Base-by-base conservation (phyloP, 2,888 invertebrate species). In the Caradrina kadenii region DNA sequence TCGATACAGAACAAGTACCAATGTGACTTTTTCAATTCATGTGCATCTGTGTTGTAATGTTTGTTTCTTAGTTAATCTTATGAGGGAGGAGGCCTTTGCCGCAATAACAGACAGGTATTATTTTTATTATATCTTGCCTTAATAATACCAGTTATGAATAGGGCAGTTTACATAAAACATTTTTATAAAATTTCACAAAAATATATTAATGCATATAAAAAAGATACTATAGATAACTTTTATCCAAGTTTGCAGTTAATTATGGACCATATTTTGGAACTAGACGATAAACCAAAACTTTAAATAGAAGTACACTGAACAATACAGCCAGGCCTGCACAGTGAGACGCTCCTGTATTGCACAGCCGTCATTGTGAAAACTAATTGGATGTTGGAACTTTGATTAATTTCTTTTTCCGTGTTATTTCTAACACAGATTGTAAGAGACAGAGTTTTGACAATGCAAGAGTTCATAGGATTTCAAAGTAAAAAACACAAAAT, bases 361-460 rank as follows among this genome's bases (percentile, higher is more conserved):
- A 63, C 62, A 60, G 22, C n/a, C 11, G 22, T 49, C 19, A 64
- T 64, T 56, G 48, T 61, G 31, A 63, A 49, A 77, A 49, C 55
- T 42, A 56, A 71, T 77, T 60, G 2, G 42, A 56, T 15, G 48
- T 60, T 50, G 31, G 21, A 78, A 74, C 45, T 64, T 71, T 22
- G 21, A 4, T 35, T 11, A 11, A 15, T 42, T 59, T 11, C 5
- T 53, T 15, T 21, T 13, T 8, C 21, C 19, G 1, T 42, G 7
- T 50, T 21, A 2, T 53, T 60, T 21, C n/a, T 39, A 48, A n/a
- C 19, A 19, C 1, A 8, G 13, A n/a, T 4, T 42, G n/a, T 15
- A 45, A 15, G 21, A 45, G 13, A 13, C 39, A 39, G 39, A 39
- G 13, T 39, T 39, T 39, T 13, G 13, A 13, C 39, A 39, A 39